phyloP scores from a whole-genome alignment of 2,113 vertebrate species.

The Tauraco erythrolophus region DNA sequence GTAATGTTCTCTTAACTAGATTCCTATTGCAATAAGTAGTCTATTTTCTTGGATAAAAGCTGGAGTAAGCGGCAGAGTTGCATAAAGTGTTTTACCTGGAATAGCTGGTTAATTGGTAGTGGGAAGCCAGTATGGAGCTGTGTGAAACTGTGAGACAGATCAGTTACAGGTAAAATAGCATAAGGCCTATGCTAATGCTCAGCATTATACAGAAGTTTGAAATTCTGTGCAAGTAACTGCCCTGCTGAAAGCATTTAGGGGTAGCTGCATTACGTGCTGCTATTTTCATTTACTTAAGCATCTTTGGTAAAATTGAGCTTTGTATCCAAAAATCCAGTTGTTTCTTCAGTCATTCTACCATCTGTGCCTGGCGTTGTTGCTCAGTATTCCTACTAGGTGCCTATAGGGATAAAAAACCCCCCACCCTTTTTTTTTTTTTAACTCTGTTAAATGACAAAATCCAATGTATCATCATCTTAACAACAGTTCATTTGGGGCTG shows the following conservation, averaged over 20 bases:
- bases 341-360: background rate
- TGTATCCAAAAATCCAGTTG: background rate
- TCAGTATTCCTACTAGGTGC: background rate
- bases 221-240: background rate
- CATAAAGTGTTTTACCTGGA: background rate
- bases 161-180: background rate
- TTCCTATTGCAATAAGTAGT: background rate
- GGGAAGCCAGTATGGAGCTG: background rate
- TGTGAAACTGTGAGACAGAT: background rate
- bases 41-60: background rate
- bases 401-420: background rate
- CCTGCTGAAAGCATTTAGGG: background rate
- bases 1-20: background rate
- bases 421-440: background rate
- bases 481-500: background rate
- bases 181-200: background rate
- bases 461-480: background rate
- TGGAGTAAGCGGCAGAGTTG: background rate
- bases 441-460: background rate
- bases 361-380: background rate
- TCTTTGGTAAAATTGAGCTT: background rate
- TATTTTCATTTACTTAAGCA: constrained; percentile 1
- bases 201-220: background rate
- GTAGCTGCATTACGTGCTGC: background rate
- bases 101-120: background rate